Conservation (phyloP, 2,797 vertebrate genomes). For the Enteromius viviparus region DNA sequence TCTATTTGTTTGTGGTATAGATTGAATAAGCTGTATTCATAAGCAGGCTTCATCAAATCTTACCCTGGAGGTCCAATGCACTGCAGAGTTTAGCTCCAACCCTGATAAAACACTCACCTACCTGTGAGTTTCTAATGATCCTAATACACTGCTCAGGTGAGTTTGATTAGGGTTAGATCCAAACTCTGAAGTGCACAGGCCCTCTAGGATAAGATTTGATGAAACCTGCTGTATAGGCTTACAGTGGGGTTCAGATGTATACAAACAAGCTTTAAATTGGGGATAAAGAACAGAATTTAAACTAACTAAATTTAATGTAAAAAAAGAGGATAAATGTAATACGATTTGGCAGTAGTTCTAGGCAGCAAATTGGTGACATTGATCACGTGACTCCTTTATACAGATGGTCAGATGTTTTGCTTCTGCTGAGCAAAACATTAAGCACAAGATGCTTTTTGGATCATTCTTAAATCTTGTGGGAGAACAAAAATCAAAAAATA, state of each 20-base stretch:
- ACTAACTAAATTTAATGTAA: neutral
- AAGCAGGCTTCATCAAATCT: too few species aligned
- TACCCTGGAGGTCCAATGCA: too few species aligned
- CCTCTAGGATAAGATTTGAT: too few species aligned
- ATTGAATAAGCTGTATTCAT: neutral
- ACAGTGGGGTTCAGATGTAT: neutral
- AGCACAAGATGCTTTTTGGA: neutral
- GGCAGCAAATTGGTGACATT: neutral
- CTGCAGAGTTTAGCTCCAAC: too few species aligned
- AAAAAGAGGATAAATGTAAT: neutral
- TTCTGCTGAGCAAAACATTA: neutral
- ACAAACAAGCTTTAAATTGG: neutral
- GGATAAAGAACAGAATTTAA: neutral
- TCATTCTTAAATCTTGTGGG: neutral
- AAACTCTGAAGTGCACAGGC: too few species aligned
- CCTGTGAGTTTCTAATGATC: too few species aligned
- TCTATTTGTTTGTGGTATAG: conserved; percentile 4
- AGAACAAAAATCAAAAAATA: neutral
- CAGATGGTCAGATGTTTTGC: neutral
- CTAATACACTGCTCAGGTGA: too few species aligned
- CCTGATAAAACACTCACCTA: too few species aligned
- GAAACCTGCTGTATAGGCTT: neutral
- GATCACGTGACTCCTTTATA: neutral
- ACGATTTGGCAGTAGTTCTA: neutral
- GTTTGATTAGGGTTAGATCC: too few species aligned